Evolutionary conservation across 2,113 vertebrate genomes (phyloP).

Genomic region (Calyptomena viridis): DNA sequence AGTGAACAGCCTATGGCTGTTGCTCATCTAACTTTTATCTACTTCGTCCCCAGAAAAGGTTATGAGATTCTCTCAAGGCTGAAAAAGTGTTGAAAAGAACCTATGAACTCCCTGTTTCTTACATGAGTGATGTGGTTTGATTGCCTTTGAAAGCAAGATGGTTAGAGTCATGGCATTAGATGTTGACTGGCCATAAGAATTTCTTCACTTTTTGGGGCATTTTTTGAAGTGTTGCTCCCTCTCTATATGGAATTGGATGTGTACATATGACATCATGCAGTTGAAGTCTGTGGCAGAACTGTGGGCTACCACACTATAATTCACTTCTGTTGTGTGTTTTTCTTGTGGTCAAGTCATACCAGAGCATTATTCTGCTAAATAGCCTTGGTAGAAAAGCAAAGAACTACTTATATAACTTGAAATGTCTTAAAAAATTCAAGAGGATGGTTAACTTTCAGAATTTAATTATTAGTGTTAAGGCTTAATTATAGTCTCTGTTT

Average conservation of each 20-base stretch:
- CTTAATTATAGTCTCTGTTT: not conserved
- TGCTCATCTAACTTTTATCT: not conserved
- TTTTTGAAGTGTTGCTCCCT: not conserved
- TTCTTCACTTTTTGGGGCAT: not conserved
- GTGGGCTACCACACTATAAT: not conserved
- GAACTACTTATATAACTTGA: not conserved
- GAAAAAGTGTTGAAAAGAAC: not conserved
- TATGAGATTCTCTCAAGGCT: not conserved
- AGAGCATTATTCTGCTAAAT: not conserved
- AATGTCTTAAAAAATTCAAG: not conserved
- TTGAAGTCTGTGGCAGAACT: not conserved
- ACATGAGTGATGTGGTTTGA: accelerated
- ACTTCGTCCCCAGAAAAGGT: not conserved
- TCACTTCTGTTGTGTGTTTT: not conserved
- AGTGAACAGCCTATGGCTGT: not conserved
- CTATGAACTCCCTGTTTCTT: accelerated
- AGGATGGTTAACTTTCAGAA: not conserved
- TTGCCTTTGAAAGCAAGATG: not conserved
- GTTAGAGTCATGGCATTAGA: not conserved
- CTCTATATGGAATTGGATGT: not conserved
- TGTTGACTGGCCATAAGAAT: not conserved
- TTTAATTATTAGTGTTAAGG: not conserved
- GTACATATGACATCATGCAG: not conserved
- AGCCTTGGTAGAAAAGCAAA: not conserved
- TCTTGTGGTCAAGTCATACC: not conserved